These are phyloP conservation scores for Gorsachius goisagi DNA, from an alignment of 2,113 vertebrate species.

Conservation along the genomic window DNA sequence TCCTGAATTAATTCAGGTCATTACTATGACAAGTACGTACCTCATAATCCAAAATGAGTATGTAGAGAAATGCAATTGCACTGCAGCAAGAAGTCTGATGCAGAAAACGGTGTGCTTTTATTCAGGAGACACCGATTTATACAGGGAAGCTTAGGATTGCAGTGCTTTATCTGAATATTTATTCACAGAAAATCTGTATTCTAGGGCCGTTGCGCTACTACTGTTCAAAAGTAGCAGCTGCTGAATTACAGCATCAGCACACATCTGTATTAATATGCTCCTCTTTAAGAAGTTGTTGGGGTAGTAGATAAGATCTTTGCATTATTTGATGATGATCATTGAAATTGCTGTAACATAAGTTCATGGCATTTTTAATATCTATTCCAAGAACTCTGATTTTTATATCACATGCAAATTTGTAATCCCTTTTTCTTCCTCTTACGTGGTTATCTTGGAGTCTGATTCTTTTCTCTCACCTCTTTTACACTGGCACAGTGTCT, in stretches of 20 bases:
- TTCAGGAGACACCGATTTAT: neutral
- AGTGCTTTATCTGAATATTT: neutral
- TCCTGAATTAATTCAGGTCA: neutral
- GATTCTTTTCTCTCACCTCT: neutral
- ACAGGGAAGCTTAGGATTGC: neutral
- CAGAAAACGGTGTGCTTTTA: neutral
- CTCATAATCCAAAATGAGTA: neutral
- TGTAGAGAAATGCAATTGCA: neutral
- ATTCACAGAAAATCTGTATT: neutral
- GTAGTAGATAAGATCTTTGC: neutral
- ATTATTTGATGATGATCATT: neutral
- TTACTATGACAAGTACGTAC: neutral
- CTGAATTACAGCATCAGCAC: neutral
- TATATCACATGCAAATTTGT: neutral
- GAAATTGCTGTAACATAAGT: neutral
- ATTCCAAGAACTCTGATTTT: neutral
- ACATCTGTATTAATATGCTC: neutral
- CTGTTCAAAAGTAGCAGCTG: neutral
- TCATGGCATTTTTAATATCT: neutral
- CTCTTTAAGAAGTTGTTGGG: neutral
- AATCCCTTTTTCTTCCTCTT: neutral
- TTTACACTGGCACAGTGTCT: neutral
- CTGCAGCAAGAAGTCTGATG: neutral
- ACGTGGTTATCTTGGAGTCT: neutral
- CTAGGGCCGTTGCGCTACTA: neutral